phyloP scores from a whole-genome alignment of 92 coral and sea anemone species.

The Parazoanthus darwini region DNA sequence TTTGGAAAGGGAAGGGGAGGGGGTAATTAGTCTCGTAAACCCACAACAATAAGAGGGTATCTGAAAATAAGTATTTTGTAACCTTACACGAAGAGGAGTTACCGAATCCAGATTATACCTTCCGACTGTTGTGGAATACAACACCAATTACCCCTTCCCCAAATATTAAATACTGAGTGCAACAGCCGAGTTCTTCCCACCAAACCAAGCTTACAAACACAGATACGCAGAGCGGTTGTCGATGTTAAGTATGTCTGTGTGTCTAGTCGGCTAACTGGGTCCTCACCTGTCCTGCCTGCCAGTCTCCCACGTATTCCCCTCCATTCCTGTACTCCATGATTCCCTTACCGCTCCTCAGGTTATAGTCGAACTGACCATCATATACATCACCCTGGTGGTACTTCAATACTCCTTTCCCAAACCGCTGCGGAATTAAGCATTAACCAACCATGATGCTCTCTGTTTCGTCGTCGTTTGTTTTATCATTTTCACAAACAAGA shows the following conservation, averaged over 20 bases:
- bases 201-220: not conserved
- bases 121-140: no score
- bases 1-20: no score
- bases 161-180: no score
- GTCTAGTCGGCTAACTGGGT: not conserved
- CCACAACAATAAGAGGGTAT: no score
- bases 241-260: not conserved
- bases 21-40: no score
- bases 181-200: no score
- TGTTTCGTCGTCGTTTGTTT: no score
- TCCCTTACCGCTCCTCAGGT: constrained; percentile 73
- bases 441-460: not conserved
- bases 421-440: constrained; percentile 57
- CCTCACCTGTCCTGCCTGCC: constrained; percentile 78
- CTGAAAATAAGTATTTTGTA: no score
- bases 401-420: constrained; percentile 79
- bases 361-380: constrained; percentile 84
- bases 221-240: not conserved
- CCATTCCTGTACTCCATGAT: constrained; percentile 84
- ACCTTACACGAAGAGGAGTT: no score
- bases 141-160: no score
- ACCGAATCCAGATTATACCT: no score
- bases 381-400: constrained; percentile 84
- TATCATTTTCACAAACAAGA: no score
- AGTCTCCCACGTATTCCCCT: constrained; percentile 80